phyloP scores from a whole-genome alignment of 2,113 vertebrate species.

The Heteronetta atricapilla region DNA sequence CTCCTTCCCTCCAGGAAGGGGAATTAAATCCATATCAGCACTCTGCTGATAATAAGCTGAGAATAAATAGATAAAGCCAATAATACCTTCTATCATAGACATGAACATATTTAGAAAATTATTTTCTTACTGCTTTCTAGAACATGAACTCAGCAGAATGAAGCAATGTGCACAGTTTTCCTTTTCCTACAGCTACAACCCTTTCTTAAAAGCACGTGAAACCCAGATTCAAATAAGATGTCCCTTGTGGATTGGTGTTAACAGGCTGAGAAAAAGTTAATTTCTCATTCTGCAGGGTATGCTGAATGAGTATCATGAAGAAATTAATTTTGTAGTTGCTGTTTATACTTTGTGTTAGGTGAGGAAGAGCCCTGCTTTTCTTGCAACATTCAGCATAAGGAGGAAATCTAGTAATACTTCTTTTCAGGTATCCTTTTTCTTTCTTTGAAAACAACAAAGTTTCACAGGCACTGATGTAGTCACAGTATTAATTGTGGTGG shows the following conservation, averaged over 20 bases:
- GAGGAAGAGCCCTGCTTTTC: neutral
- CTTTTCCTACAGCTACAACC: neutral
- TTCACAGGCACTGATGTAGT: neutral
- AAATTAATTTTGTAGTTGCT: neutral
- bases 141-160: neutral
- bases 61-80: neutral
- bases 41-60: neutral
- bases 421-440: neutral
- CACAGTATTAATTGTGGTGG: neutral
- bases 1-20: neutral
- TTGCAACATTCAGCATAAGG: neutral
- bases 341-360: neutral
- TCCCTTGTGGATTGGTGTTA: neutral
- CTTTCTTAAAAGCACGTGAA: neutral
- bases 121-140: neutral
- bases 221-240: neutral
- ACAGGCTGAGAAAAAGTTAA: neutral
- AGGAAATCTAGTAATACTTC: neutral
- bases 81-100: rapidly evolving
- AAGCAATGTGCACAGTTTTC: neutral
- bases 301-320: neutral
- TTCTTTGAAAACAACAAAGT: neutral
- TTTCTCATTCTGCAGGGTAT: neutral
- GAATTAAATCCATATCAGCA: neutral
- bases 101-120: neutral